A percentile compares a stretch with the other conserved stretches of the same genome.
phyloP scores from a whole-genome alignment of 2,888 invertebrate genomes.

The Drosophila lutescens region DNA sequence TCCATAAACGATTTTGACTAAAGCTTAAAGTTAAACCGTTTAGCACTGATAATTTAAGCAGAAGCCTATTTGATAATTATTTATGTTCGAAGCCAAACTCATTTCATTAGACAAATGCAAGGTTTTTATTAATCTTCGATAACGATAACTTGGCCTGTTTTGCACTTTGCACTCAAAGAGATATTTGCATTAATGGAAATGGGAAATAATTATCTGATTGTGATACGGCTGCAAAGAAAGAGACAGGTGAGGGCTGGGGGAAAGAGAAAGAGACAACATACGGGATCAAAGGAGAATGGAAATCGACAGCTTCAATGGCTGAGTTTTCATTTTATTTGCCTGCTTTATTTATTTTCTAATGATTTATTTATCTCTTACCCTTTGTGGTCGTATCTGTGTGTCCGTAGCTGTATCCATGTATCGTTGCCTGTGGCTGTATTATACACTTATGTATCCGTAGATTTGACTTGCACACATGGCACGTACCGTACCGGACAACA shows the following conservation, averaged over 20 bases:
- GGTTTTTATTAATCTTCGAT: constrained; percentile 6
- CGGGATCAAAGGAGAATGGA: constrained; percentile 17
- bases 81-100: neutral
- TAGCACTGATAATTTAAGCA: neutral
- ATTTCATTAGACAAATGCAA: constrained; percentile 22
- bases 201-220: constrained; percentile 33
- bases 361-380: constrained; percentile 63
- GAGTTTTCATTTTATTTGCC: constrained; percentile 37
- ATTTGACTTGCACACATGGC: constrained; percentile 64
- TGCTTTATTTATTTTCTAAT: constrained; percentile 61
- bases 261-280: neutral
- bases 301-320: constrained; percentile 6
- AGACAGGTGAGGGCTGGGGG: neutral
- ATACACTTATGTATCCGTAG: constrained; percentile 22
- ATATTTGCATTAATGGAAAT: constrained; percentile 28
- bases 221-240: constrained; percentile 10
- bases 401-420: constrained; percentile 5
- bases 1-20: neutral
- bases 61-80: neutral
- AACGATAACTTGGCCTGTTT: neutral
- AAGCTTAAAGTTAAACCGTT: neutral
- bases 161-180: neutral
- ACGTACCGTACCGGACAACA: constrained; percentile 55
- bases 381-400: constrained; percentile 21
- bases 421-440: constrained; percentile 1